Evolutionary conservation across 1,140 invertebrate genomes (phyloP), one percentile per base, ranked within the genome.

Genomic region (Caenorhabditis brenneri): DNA sequence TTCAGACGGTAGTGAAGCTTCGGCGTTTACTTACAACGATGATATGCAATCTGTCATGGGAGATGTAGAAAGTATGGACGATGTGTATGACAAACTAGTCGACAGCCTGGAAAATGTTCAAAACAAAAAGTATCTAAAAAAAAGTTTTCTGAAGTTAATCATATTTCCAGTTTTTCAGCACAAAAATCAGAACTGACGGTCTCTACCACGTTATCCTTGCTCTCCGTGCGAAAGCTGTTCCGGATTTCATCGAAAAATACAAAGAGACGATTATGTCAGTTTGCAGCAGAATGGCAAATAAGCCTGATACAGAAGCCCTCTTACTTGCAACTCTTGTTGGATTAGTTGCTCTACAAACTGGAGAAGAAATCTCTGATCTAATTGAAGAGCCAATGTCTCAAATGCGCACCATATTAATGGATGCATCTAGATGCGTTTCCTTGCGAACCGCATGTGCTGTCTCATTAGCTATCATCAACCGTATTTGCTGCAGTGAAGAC

Each of bases 71-170:
- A 55, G 69, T 24, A 80, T 78, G 31, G 60, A 85, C 10, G 82
- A 55, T 31, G 48, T 85, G 9, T 48, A 84, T 24, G 84, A 85
- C 49, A 19, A 51, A 42, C 46, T 85, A 1, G 79, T 55, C 19
- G 84, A 85, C 29, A 82, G 81, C 12, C 16, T 85, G 22, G 79
- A 85, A 9, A 81, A 48, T 16, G 84, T 80, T 27, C 46, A 82
- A n/a, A 16, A 85, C 22, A 85, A 85, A 55, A 85, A 85, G 84
- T 81, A 31, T 31, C n/a, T 85, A 16, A 6, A 5, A 65, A 0
- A n/a, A 1, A 27, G 33, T 9, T 22, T n/a, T n/a, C n/a, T n/a
- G n/a, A 22, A 33, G 33, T 22, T 31, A 6, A 0, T 65, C 1
- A 9, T 22, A 78, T 60, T 22, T 79, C 16, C 9, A 78, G n/a